Evolutionary conservation across 2,888 invertebrate species (phyloP).

Genomic region (Chalcis sispes): DNA sequence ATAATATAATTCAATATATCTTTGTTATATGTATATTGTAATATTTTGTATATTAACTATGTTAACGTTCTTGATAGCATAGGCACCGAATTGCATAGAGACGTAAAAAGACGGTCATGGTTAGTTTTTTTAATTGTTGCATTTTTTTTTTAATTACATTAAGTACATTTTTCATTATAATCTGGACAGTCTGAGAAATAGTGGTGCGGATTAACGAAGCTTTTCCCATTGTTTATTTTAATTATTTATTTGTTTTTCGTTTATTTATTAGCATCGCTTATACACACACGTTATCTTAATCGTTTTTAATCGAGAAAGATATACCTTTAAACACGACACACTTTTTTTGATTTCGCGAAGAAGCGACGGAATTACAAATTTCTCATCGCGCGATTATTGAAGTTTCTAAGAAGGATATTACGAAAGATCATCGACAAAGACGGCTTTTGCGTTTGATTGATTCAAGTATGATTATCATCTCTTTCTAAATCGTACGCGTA

Average conservation of each 20-base stretch:
- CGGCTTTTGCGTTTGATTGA: slow-evolving; percentile 42
- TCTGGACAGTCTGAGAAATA: slow-evolving; percentile 38
- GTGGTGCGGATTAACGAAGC: slow-evolving; percentile 53
- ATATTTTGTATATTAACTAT: too few species aligned
- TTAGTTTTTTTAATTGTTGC: slow-evolving; percentile 28
- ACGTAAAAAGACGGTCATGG: slow-evolving; percentile 56
- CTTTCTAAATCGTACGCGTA: too few species aligned
- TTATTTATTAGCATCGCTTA: not conserved
- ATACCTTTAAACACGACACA: not conserved
- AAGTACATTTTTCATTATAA: slow-evolving; percentile 1
- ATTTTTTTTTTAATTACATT: too few species aligned
- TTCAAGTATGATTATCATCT: slow-evolving; percentile 19
- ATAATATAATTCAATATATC: slow-evolving; percentile 30
- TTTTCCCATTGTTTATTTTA: not conserved
- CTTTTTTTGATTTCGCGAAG: slow-evolving; percentile 24
- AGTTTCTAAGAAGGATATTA: not conserved
- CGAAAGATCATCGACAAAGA: slow-evolving; percentile 36
- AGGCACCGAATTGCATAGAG: slow-evolving; percentile 69
- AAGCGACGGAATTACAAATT: not conserved
- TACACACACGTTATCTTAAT: slow-evolving; percentile 1
- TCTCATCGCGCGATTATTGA: slow-evolving; percentile 16
- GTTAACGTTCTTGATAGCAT: slow-evolving; percentile 56
- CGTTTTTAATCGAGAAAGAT: not conserved
- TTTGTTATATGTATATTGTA: too few species aligned
- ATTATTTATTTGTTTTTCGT: too few species aligned